Conservation (phyloP, 2,888 invertebrate genomes). For the Toxonevra muliebris region DNA sequence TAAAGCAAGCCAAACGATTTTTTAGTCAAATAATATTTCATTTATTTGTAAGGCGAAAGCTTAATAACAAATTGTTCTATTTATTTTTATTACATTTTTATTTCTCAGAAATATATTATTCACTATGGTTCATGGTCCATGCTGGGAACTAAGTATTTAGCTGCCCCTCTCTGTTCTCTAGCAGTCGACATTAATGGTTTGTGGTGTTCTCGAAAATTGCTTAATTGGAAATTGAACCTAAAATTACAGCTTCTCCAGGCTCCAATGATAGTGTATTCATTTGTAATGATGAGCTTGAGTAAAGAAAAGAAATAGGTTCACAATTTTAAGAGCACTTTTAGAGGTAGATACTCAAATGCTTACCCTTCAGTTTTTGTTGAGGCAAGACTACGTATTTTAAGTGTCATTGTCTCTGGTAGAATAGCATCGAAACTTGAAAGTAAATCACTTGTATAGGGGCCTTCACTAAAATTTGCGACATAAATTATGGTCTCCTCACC, state of each 20-base stretch:
- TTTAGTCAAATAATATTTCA: no score
- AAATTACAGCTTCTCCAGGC: constrained; percentile 38
- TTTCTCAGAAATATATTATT: no score
- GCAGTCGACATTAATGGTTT: no score
- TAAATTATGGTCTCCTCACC: constrained; percentile 44
- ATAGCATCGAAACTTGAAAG: constrained; percentile 34
- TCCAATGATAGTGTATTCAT: constrained; percentile 17
- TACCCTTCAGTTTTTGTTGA: constrained; percentile 32
- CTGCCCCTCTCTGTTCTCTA: no score
- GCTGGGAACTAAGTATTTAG: no score
- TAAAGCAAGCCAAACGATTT: no score
- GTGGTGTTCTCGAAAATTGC: no score
- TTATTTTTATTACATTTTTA: no score
- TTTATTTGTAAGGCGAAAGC: no score
- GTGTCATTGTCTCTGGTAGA: constrained; percentile 34
- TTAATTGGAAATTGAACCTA: constrained; percentile 18
- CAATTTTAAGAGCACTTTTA: no score
- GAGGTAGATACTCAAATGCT: background rate
- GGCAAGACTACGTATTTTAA: constrained; percentile 35
- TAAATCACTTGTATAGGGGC: constrained; percentile 40
- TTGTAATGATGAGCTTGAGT: constrained; percentile 9
- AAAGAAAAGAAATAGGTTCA: background rate
- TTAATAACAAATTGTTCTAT: no score
- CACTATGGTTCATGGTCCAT: no score
- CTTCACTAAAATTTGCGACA: constrained; percentile 49